Percentiles rank a stretch among this genome's conserved stretches.
These are phyloP conservation scores for Melanotaenia parkinsoni DNA, from an alignment of 2,797 vertebrate genomes.

Conservation along the genomic window DNA sequence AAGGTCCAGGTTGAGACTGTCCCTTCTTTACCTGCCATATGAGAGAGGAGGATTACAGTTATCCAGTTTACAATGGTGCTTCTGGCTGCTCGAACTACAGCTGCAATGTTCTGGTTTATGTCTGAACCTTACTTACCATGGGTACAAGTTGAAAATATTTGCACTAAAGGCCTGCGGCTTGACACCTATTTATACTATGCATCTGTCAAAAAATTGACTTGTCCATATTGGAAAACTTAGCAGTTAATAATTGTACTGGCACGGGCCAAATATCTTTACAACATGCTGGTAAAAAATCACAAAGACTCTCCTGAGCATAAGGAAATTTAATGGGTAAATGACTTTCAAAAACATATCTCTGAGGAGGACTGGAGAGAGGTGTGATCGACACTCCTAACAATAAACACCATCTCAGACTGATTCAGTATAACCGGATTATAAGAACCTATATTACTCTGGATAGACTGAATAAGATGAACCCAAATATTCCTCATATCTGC, in stretches of 20 bases:
- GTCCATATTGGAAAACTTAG: background rate
- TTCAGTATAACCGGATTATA: background rate
- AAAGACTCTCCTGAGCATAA: background rate
- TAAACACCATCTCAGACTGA: background rate
- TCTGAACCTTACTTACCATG: too few species aligned
- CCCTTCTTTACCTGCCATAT: too few species aligned
- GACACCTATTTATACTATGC: too few species aligned
- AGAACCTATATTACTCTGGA: background rate
- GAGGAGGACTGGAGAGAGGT: background rate
- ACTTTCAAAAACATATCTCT: background rate
- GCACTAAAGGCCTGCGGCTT: too few species aligned
- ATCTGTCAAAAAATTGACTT: background rate
- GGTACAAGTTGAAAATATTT: too few species aligned
- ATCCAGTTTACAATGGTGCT: too few species aligned
- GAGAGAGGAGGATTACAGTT: too few species aligned
- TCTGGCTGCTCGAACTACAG: too few species aligned
- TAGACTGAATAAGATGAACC: slow-evolving; percentile 1
- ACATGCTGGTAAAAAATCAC: background rate
- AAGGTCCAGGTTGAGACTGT: background rate
- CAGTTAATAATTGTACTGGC: background rate
- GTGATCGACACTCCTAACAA: background rate
- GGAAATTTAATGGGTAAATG: background rate
- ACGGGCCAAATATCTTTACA: background rate
- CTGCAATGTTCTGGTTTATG: too few species aligned
- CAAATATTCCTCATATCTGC: background rate